phyloP scores from a whole-genome alignment of 1,140 invertebrate species.

The Nautilus pompilius region DNA sequence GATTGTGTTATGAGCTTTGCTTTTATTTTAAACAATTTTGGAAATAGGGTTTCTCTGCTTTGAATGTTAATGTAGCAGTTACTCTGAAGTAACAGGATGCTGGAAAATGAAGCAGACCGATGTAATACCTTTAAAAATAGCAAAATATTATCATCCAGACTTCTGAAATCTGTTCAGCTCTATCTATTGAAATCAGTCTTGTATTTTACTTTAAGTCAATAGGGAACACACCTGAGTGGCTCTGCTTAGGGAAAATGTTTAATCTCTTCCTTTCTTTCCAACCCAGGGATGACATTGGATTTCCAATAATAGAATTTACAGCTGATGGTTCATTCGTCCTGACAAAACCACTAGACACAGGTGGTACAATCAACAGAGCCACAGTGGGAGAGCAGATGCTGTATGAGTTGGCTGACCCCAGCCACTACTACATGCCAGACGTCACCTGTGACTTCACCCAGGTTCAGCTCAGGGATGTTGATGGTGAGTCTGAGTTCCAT shows the following conservation, averaged over 20 bases:
- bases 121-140: too few relatives aligned
- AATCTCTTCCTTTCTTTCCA: slow-evolving; percentile 11
- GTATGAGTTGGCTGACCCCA: slow-evolving; percentile 61
- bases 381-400: slow-evolving; percentile 60
- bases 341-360: slow-evolving; percentile 58
- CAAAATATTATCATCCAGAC: too few relatives aligned
- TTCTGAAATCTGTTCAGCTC: too few relatives aligned
- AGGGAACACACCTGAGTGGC: too few relatives aligned
- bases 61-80: too few relatives aligned
- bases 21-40: too few relatives aligned
- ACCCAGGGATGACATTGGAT: slow-evolving; percentile 56
- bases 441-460: slow-evolving; percentile 59
- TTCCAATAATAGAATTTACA: slow-evolving; percentile 59
- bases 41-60: too few relatives aligned
- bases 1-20: too few relatives aligned
- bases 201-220: too few relatives aligned
- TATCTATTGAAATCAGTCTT: too few relatives aligned
- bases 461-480: slow-evolving; percentile 50
- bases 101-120: too few relatives aligned
- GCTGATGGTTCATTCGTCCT: slow-evolving; percentile 55
- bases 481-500: slow-evolving; percentile 22
- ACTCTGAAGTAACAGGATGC: too few relatives aligned
- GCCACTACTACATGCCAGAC: slow-evolving; percentile 58
- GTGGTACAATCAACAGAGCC: slow-evolving; percentile 55
- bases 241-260: neutral